Evolutionary conservation across 2,113 vertebrate species (phyloP).

Genomic region (Ictalurus punctatus): DNA sequence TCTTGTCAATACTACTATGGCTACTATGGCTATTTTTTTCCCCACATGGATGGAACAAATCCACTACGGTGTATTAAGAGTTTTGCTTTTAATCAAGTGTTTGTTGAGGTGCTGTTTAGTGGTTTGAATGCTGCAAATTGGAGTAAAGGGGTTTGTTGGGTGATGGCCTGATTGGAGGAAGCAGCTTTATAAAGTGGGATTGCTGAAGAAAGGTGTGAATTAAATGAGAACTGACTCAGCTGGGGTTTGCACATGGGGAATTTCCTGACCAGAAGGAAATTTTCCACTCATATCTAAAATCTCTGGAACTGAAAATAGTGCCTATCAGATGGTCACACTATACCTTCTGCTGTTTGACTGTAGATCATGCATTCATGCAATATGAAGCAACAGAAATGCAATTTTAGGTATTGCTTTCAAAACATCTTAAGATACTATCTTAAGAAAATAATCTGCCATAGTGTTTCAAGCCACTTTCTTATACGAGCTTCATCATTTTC

Average conservation of each 20-base stretch:
- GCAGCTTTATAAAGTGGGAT: conserved; percentile 20
- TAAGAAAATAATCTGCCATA: background rate
- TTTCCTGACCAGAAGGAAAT: conserved; percentile 6
- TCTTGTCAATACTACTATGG: background rate
- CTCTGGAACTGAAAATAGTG: conserved; percentile 4
- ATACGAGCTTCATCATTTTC: background rate
- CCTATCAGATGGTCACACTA: conserved; percentile 2
- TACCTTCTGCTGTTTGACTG: background rate
- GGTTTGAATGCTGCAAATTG: conserved; percentile 30
- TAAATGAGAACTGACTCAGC: conserved; percentile 35
- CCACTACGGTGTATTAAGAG: background rate
- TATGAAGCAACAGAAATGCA: conserved; percentile 6
- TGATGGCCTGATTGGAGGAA: conserved; percentile 28
- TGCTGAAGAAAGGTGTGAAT: conserved; percentile 37
- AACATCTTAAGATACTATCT: background rate
- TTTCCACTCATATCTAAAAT: conserved; percentile 15
- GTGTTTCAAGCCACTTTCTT: background rate
- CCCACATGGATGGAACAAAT: background rate
- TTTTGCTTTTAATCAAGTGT: background rate
- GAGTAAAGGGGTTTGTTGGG: background rate
- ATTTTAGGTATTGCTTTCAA: background rate
- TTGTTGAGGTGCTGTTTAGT: background rate
- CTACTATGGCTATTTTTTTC: background rate
- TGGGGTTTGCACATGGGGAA: background rate
- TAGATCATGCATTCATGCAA: conserved; percentile 8